A percentile compares a stretch with the other conserved stretches of the same genome.
phyloP scores from a whole-genome alignment of 1,140 invertebrate species.

The Gonatopus flavifemur region DNA sequence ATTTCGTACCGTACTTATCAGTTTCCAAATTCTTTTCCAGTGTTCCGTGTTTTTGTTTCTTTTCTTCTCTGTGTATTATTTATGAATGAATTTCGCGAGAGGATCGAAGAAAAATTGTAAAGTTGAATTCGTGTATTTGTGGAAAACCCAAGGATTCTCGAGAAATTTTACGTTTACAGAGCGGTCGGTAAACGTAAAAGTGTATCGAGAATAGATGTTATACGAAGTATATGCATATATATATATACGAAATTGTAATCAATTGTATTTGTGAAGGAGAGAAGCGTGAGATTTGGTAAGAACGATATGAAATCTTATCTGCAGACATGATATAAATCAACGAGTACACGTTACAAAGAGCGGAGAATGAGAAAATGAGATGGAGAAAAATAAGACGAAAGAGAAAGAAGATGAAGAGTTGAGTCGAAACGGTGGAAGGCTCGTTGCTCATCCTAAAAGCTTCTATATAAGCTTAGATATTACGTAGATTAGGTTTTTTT shows the following conservation, averaged over 20 bases:
- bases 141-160: too few relatives aligned
- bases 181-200: slow-evolving; percentile 45
- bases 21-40: slow-evolving; percentile 20
- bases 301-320: background rate
- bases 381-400: background rate
- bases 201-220: slow-evolving; percentile 21
- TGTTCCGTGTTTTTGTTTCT: slow-evolving; percentile 1
- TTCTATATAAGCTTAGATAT: slow-evolving; percentile 34
- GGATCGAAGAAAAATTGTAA: background rate
- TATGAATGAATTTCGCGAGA: slow-evolving; percentile 1
- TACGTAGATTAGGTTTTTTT: slow-evolving; percentile 35
- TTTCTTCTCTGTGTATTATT: slow-evolving; percentile 7
- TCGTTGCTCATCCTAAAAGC: slow-evolving; percentile 29
- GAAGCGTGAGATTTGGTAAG: background rate
- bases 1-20: slow-evolving; percentile 21
- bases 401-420: background rate
- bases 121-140: background rate
- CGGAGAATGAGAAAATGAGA: background rate
- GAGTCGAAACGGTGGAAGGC: slow-evolving; percentile 6
- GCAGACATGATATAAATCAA: background rate
- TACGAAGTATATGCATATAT: background rate
- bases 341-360: slow-evolving; percentile 1
- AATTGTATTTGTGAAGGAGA: background rate
- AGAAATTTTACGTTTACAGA: slow-evolving; percentile 44
- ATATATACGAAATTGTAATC: slow-evolving; percentile 4